These are phyloP conservation scores for Apogon hyalosoma DNA, from an alignment of 2,797 vertebrate genomes.

Conservation along the genomic window DNA sequence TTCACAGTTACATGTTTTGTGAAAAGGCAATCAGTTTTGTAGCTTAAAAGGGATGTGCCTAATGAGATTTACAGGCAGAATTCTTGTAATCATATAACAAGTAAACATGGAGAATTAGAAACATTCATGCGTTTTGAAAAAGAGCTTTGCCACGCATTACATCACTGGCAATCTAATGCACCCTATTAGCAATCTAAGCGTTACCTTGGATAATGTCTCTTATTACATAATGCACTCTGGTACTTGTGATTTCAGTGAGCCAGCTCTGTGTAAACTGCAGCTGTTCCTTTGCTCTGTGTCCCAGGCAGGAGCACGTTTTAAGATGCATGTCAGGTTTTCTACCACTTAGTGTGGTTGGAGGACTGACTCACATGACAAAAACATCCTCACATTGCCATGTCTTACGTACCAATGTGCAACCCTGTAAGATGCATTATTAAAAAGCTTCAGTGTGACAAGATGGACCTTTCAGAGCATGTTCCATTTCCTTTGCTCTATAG, in stretches of 20 bases:
- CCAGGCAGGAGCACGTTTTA: conserved; percentile 54
- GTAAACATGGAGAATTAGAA: conserved; percentile 56
- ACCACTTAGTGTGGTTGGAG: conserved; percentile 28
- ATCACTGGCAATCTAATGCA: conserved; percentile 62
- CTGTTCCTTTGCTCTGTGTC: conserved; percentile 56
- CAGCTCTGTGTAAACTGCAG: conserved; percentile 57
- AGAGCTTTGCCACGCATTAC: conserved; percentile 66
- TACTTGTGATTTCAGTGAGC: conserved; percentile 58
- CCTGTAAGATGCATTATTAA: conserved; percentile 3
- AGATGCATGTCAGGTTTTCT: conserved; percentile 62
- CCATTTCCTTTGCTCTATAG: conserved; percentile 22
- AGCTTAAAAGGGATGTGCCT: conserved; percentile 39
- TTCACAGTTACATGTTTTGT: conserved; percentile 24
- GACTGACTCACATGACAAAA: conserved; percentile 24
- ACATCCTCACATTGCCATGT: conserved; percentile 14
- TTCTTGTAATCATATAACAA: conserved; percentile 50
- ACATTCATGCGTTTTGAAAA: conserved; percentile 53
- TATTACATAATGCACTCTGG: conserved; percentile 74
- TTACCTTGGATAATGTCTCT: conserved; percentile 72
- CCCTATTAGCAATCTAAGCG: conserved; percentile 70
- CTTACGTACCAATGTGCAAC: conserved; percentile 7
- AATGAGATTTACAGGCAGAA: conserved; percentile 48
- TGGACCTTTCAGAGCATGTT: not conserved
- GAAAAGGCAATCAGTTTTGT: conserved; percentile 16
- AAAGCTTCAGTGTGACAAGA: conserved; percentile 11